Conservation (phyloP, 2,113 vertebrate genomes). For the Dissostichus mawsoni region DNA sequence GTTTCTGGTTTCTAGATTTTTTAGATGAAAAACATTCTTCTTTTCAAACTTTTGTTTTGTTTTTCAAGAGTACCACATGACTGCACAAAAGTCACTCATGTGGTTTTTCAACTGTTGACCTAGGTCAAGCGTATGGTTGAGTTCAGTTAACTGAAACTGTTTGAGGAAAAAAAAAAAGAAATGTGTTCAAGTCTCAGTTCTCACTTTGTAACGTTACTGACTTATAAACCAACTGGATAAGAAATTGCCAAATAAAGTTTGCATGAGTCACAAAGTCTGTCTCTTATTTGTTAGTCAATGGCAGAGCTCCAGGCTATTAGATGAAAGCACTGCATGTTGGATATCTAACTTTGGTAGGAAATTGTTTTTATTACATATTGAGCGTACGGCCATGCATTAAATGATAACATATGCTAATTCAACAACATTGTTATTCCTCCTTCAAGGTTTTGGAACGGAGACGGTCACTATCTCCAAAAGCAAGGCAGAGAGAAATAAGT, state of each 20-base stretch:
- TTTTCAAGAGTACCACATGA: background rate
- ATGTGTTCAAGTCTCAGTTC: background rate
- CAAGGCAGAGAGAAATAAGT: slow-evolving; percentile 13
- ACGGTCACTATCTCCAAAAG: slow-evolving; percentile 32
- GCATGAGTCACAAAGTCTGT: slow-evolving; percentile 31
- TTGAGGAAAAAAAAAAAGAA: background rate
- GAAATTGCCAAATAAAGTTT: slow-evolving; percentile 13
- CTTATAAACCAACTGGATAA: background rate
- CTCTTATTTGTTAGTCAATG: slow-evolving; percentile 42
- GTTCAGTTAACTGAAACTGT: background rate
- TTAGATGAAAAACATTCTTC: background rate
- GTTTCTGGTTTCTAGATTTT: background rate
- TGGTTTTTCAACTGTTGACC: background rate
- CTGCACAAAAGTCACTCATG: background rate
- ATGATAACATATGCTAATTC: slow-evolving; percentile 53
- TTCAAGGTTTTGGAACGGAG: slow-evolving; percentile 22
- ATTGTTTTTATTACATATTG: slow-evolving; percentile 39
- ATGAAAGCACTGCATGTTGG: slow-evolving; percentile 51
- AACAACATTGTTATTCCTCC: slow-evolving; percentile 33
- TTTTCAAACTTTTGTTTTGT: no score
- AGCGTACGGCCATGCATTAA: slow-evolving; percentile 27
- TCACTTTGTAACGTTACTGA: background rate
- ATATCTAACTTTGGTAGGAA: slow-evolving; percentile 37
- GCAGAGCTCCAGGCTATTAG: slow-evolving; percentile 24
- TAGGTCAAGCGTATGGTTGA: background rate